Conservation (phyloP, 2,888 invertebrate genomes). For the Chaitophorus viminalis region DNA sequence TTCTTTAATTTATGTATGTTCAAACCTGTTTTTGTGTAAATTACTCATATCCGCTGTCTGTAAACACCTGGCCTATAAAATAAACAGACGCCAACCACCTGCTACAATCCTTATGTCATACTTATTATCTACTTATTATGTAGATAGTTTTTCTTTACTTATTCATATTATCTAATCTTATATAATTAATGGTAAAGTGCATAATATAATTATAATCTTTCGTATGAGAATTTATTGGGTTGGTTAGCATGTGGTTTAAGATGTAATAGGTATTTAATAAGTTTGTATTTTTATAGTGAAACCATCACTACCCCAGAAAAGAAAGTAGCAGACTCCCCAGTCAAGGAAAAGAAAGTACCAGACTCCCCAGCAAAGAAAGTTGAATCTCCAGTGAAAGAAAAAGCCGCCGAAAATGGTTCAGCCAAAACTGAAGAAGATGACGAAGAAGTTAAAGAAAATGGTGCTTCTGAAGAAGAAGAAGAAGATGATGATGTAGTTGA, state of each 20-base stretch:
- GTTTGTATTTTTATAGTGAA: constrained; percentile 9
- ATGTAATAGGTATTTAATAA: not conserved
- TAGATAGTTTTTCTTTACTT: not conserved
- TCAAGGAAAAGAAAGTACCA: constrained; percentile 48
- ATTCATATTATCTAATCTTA: not conserved
- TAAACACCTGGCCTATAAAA: constrained; percentile 26
- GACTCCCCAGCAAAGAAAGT: constrained; percentile 48
- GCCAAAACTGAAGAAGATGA: constrained; percentile 46
- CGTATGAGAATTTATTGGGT: too few relatives aligned
- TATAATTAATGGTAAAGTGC: not conserved
- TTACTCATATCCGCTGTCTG: not conserved
- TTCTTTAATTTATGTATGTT: not conserved
- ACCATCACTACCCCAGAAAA: constrained; percentile 48
- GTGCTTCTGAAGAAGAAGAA: constrained; percentile 45
- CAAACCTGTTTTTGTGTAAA: not conserved
- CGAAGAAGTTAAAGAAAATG: constrained; percentile 51
- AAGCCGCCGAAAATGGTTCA: constrained; percentile 51
- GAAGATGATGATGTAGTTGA: constrained; percentile 31
- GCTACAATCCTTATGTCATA: not conserved
- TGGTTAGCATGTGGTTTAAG: not conserved
- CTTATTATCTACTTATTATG: not conserved
- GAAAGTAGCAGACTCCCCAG: constrained; percentile 53
- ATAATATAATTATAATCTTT: not conserved
- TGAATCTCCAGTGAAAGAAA: constrained; percentile 51
- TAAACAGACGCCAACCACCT: constrained; percentile 1